Evolutionary conservation across 2,113 vertebrate species (phyloP).

Genomic region (Azemiops feae): DNA sequence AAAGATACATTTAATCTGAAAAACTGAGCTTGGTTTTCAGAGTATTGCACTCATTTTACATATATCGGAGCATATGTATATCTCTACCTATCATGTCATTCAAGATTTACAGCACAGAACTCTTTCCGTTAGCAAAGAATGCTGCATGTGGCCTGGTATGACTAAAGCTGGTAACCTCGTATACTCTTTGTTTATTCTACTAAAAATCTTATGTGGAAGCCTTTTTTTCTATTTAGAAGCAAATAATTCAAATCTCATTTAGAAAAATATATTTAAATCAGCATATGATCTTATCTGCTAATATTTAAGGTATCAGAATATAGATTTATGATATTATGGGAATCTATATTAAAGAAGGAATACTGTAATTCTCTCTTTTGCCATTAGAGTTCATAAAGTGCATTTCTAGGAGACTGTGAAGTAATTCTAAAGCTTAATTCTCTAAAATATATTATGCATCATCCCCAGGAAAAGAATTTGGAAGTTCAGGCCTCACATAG

Average conservation of each 20-base stretch:
- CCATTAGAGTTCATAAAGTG: conserved; percentile 17
- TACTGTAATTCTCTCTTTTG: background rate
- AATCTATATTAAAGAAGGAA: conserved; percentile 20
- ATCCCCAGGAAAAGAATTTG: background rate
- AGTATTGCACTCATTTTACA: conserved; percentile 30
- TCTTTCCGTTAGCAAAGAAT: background rate
- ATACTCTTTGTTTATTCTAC: background rate
- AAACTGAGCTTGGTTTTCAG: conserved; percentile 47
- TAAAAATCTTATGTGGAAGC: background rate
- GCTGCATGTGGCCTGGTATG: background rate
- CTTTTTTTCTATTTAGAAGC: conserved; percentile 43
- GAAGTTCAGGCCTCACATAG: background rate
- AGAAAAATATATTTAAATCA: conserved; percentile 12
- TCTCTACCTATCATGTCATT: background rate
- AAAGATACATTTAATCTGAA: conserved; percentile 43
- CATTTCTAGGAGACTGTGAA: conserved; percentile 16
- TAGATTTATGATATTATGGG: conserved; percentile 8
- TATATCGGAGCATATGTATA: background rate
- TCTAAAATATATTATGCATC: conserved; percentile 3
- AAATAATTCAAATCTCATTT: conserved; percentile 38
- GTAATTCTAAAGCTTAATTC: background rate
- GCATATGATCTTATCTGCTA: conserved; percentile 16
- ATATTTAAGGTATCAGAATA: background rate
- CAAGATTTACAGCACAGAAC: background rate
- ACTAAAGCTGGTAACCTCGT: background rate